These are phyloP conservation scores for Nibea coibor DNA, from an alignment of 2,113 vertebrate genomes.

Conservation along the genomic window DNA sequence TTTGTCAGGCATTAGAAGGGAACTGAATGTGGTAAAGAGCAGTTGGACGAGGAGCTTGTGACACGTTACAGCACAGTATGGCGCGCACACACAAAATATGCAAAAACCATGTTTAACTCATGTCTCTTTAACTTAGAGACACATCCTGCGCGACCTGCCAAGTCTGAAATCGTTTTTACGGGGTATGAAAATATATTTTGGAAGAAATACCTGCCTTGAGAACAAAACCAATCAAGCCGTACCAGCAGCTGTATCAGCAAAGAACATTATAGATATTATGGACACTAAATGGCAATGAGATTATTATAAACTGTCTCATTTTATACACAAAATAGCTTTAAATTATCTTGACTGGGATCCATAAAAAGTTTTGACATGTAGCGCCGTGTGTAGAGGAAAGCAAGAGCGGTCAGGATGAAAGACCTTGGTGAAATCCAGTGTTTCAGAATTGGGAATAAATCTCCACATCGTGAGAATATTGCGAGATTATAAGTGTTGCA, in stretches of 20 bases:
- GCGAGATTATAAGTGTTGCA: background rate
- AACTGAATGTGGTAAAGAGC: conserved; percentile 26
- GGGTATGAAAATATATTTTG: background rate
- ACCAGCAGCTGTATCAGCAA: too few species aligned
- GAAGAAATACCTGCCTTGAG: background rate
- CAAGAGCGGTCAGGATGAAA: background rate
- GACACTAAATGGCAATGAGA: background rate
- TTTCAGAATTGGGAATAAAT: background rate
- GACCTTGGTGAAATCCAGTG: background rate
- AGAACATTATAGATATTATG: background rate
- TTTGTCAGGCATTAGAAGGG: conserved; percentile 20
- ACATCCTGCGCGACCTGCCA: background rate
- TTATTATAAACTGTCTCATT: background rate
- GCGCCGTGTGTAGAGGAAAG: background rate
- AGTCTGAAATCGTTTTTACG: background rate
- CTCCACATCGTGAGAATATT: background rate
- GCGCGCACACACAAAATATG: conserved; percentile 11
- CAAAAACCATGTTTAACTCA: conserved; percentile 9
- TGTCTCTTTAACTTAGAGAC: too few species aligned
- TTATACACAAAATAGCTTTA: background rate
- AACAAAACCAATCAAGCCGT: background rate
- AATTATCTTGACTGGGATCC: background rate
- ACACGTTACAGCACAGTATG: conserved; percentile 18
- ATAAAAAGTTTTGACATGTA: background rate
- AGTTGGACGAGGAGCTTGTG: conserved; percentile 12